Evolutionary conservation across 2,113 vertebrate genomes (phyloP).

Genomic region (Nerophis ophidion): DNA sequence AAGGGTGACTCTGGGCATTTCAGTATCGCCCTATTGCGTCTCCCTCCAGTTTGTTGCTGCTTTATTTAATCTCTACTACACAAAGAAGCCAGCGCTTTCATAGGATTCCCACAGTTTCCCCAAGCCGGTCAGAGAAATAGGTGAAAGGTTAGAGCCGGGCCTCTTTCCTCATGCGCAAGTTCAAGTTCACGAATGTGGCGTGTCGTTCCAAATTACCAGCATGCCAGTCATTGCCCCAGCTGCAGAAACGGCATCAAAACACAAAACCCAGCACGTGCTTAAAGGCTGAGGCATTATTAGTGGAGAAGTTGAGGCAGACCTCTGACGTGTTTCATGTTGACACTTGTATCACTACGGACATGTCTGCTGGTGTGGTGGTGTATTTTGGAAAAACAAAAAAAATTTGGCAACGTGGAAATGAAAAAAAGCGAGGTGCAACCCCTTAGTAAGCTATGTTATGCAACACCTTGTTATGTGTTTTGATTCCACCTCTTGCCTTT

Average conservation of each 20-base stretch:
- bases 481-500: conserved; percentile 6
- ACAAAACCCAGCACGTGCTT: conserved; percentile 16
- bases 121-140: conserved; percentile 38
- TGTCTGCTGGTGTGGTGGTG: background rate
- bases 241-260: background rate
- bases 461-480: conserved; percentile 7
- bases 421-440: background rate
- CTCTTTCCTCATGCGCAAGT: conserved; percentile 8
- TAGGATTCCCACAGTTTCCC: conserved; percentile 39
- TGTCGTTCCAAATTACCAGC: conserved; percentile 22
- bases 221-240: conserved; percentile 18
- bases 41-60: background rate
- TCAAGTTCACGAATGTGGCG: conserved; percentile 27
- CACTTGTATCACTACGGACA: background rate
- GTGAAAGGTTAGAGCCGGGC: conserved; percentile 50
- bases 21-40: too few relatives aligned
- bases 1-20: too few relatives aligned
- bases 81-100: conserved; percentile 11
- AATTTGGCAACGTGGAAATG: background rate
- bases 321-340: background rate
- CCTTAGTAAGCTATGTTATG: background rate
- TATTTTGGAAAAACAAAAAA: background rate
- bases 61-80: background rate
- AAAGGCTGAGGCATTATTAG: conserved; percentile 10
- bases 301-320: conserved; percentile 16